A percentile compares a stretch with the other conserved stretches of the same genome.
Evolutionary conservation across 2,113 vertebrate genomes (phyloP).

Genomic region (Leptobrachium ailaonicum): DNA sequence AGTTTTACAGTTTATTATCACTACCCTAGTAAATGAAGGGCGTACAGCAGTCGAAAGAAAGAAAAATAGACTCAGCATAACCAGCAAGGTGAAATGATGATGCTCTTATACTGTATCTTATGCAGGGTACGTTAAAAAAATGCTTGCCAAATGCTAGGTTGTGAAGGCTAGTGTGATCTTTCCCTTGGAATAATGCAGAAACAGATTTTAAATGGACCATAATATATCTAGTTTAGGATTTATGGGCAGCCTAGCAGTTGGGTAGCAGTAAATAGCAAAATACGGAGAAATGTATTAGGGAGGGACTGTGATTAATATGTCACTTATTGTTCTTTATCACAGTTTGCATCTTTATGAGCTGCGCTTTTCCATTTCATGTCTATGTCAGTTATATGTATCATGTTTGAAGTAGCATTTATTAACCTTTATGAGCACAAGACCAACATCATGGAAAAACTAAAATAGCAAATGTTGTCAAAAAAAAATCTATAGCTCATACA

Average conservation of each 20-base stretch:
- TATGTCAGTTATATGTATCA: slow-evolving; percentile 5
- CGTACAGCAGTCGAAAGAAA: not conserved
- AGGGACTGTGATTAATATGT: slow-evolving; percentile 5
- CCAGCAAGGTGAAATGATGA: not conserved
- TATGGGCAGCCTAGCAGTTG: not conserved
- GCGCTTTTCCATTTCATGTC: not conserved
- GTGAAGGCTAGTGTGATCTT: not conserved
- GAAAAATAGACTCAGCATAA: slow-evolving; percentile 1
- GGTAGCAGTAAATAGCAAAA: not conserved
- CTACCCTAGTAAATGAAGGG: not conserved
- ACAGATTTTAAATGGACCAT: not conserved
- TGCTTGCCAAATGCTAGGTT: not conserved
- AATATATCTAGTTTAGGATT: not conserved
- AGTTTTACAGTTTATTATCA: no score
- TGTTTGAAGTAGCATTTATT: not conserved
- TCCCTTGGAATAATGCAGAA: not conserved
- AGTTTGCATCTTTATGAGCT: slow-evolving; percentile 1
- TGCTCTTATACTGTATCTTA: not conserved
- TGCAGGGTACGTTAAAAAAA: not conserved
- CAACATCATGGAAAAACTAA: not conserved
- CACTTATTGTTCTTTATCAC: not conserved
- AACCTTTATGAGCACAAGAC: not conserved
- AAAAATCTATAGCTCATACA: not conserved
- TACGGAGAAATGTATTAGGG: not conserved
- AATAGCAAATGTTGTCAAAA: not conserved